Conservation (phyloP, 2,888 invertebrate genomes). For the Cephalotes varians region DNA sequence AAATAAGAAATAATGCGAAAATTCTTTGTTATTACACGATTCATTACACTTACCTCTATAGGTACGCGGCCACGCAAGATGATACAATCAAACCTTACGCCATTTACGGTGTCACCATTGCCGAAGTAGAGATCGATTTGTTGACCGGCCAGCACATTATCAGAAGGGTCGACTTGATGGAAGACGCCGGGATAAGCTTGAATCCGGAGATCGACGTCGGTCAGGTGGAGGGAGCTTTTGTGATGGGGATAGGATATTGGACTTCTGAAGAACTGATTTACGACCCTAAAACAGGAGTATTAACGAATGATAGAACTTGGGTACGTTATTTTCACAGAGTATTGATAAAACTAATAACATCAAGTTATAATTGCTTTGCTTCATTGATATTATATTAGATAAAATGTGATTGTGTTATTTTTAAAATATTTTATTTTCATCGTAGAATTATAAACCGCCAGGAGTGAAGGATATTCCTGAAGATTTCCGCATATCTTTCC, state of each 20-base stretch:
- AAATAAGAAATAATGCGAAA: neutral
- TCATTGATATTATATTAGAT: neutral
- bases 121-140: constrained; percentile 92
- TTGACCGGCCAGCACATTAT: constrained; percentile 92
- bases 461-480: constrained; percentile 93
- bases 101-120: constrained; percentile 89
- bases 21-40: neutral
- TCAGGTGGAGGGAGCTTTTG: constrained; percentile 93
- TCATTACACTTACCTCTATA: neutral
- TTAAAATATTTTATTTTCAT: neutral
- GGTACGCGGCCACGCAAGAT: neutral
- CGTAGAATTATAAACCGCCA: constrained; percentile 90
- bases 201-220: constrained; percentile 92
- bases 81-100: constrained; percentile 86
- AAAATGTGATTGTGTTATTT: neutral
- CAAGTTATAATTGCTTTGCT: neutral
- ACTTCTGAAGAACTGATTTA: constrained; percentile 90
- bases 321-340: constrained; percentile 77
- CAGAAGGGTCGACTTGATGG: constrained; percentile 90
- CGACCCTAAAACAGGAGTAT: constrained; percentile 88
- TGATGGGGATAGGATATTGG: constrained; percentile 93
- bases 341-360: neutral
- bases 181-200: constrained; percentile 91
- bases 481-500: constrained; percentile 91
- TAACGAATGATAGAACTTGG: constrained; percentile 93